phyloP scores from a whole-genome alignment of 53 echinoderm and acorn worm genomes.

The Antedon mediterranea region DNA sequence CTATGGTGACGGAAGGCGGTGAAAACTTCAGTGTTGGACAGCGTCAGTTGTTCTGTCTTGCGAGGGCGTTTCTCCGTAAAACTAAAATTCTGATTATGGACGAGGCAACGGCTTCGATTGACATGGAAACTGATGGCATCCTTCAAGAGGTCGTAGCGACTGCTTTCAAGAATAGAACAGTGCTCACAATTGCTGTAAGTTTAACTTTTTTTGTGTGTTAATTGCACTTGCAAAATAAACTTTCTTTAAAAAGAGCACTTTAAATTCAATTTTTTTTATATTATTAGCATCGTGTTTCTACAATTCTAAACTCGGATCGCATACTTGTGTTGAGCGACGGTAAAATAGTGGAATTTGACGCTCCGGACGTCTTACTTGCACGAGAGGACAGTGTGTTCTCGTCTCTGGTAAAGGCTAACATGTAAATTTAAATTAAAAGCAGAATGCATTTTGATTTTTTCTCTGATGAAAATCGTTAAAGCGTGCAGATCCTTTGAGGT shows the following conservation, averaged over 20 bases:
- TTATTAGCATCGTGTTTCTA: neutral
- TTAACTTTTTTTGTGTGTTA: neutral
- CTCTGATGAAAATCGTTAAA: no score
- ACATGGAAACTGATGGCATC: conserved; percentile 31
- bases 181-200: conserved; percentile 81
- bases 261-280: neutral
- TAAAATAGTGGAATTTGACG: neutral
- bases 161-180: conserved; percentile 60
- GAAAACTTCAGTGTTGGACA: neutral
- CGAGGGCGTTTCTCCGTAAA: neutral
- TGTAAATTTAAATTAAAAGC: neutral
- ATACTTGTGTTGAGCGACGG: neutral
- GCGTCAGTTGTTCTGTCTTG: neutral
- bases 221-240: no score
- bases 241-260: no score
- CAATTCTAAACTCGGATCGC: neutral
- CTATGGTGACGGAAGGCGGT: neutral
- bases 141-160: conserved; percentile 62
- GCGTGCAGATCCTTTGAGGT: no score
- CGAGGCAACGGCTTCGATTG: neutral
- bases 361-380: neutral
- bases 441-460: no score
- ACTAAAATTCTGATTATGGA: neutral
- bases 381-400: neutral
- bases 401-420: neutral